Conservation (phyloP, 2,113 vertebrate genomes). For the Hiodon tergisus region DNA sequence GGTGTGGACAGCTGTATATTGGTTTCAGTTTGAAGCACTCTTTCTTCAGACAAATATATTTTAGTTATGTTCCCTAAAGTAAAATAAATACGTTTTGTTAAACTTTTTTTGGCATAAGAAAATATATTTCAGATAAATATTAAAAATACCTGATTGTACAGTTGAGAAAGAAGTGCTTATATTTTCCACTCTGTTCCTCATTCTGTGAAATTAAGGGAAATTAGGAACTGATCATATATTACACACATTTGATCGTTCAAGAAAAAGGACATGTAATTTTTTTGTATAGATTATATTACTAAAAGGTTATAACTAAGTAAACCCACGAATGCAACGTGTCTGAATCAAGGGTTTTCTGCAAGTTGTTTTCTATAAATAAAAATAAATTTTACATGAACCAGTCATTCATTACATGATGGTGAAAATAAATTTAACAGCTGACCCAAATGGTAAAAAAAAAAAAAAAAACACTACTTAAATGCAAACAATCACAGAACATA, state of each 20-base stretch:
- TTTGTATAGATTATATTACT: too few species aligned
- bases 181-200: neutral
- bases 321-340: too few species aligned
- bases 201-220: too few species aligned
- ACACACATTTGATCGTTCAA: too few species aligned
- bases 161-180: neutral
- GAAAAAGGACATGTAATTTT: too few species aligned
- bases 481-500: neutral
- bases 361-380: too few species aligned
- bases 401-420: too few species aligned
- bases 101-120: neutral
- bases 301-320: too few species aligned
- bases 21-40: neutral
- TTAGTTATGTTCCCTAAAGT: neutral
- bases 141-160: slow-evolving; percentile 7
- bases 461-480: slow-evolving; percentile 3
- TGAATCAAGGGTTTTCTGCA: too few species aligned
- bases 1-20: neutral
- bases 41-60: neutral
- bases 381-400: too few species aligned
- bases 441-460: slow-evolving; percentile 5
- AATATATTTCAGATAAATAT: neutral
- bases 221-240: too few species aligned
- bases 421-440: neutral
- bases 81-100: neutral